phyloP scores from a whole-genome alignment of 2,888 invertebrate genomes.

The Chorisops tibialis region DNA sequence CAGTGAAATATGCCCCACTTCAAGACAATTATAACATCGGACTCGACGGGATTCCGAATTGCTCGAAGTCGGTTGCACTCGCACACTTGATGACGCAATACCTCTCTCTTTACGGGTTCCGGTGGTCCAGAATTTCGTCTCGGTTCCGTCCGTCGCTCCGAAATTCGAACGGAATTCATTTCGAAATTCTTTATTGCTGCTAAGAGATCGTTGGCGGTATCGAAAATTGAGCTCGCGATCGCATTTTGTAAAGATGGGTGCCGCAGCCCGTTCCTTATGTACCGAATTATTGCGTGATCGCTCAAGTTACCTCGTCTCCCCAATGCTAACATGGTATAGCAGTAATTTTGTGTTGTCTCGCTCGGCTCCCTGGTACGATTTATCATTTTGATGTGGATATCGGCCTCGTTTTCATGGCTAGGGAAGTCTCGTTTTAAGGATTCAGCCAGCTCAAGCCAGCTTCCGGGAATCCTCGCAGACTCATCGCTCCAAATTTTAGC shows the following conservation, averaged over 20 bases:
- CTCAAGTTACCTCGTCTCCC: neutral
- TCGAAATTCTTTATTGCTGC: neutral
- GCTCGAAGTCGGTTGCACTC: neutral
- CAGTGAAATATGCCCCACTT: neutral
- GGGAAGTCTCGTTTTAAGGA: neutral
- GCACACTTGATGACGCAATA: neutral
- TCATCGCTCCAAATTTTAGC: slow-evolving; percentile 7
- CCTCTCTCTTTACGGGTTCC: too few species aligned
- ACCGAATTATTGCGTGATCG: neutral
- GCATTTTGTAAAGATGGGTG: neutral
- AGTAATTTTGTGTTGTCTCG: neutral
- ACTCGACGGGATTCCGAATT: neutral
- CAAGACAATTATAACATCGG: neutral
- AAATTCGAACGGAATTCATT: neutral
- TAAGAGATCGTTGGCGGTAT: neutral
- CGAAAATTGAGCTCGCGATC: neutral
- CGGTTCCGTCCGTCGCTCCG: too few species aligned
- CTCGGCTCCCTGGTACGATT: neutral
- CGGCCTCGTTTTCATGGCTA: neutral
- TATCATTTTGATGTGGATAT: neutral
- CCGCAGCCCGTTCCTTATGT: neutral
- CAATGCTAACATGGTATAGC: neutral
- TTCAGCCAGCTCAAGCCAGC: neutral
- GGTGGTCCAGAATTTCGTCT: too few species aligned
- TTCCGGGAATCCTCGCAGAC: neutral